A percentile compares a stretch with the other conserved stretches of the same genome.
Evolutionary conservation across 2,113 vertebrate species (phyloP).

Genomic region (Andinoacara biseriatus): DNA sequence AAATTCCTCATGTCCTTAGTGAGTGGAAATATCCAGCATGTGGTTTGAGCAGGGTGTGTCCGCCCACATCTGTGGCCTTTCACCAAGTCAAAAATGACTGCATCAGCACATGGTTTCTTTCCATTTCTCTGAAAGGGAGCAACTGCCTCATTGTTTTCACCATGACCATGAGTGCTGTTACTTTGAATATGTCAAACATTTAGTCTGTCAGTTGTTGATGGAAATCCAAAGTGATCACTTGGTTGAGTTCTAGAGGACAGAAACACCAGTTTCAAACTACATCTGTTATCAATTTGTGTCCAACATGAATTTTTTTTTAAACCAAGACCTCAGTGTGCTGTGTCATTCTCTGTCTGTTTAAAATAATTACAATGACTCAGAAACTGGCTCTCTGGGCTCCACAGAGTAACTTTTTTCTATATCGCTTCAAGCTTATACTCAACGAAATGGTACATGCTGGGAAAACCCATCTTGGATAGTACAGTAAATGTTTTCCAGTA

Average conservation of each 20-base stretch:
- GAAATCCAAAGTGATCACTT: conserved; percentile 37
- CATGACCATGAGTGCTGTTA: neutral
- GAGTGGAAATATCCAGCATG: conserved; percentile 58
- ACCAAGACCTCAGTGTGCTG: conserved; percentile 23
- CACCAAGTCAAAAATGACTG: conserved; percentile 34
- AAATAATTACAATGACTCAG: neutral
- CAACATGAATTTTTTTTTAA: neutral
- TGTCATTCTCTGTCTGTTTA: conserved; percentile 31
- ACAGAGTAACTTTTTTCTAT: neutral
- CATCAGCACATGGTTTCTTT: conserved; percentile 28
- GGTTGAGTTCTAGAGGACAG: neutral
- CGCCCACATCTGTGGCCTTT: conserved; percentile 55
- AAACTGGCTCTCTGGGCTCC: conserved; percentile 1
- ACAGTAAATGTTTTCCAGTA: neutral
- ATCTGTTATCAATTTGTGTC: conserved; percentile 52
- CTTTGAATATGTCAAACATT: conserved; percentile 38
- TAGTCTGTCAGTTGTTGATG: conserved; percentile 18
- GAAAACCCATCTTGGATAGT: conserved; percentile 4
- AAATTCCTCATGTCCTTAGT: conserved; percentile 43
- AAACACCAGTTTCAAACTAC: neutral
- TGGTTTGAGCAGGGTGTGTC: conserved; percentile 53
- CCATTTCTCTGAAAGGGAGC: neutral
- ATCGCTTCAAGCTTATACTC: conserved; percentile 20
- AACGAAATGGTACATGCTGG: conserved; percentile 11
- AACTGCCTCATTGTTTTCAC: conserved; percentile 41